Conservation (phyloP, 2,888 invertebrate species). For the Drosophila merina region DNA sequence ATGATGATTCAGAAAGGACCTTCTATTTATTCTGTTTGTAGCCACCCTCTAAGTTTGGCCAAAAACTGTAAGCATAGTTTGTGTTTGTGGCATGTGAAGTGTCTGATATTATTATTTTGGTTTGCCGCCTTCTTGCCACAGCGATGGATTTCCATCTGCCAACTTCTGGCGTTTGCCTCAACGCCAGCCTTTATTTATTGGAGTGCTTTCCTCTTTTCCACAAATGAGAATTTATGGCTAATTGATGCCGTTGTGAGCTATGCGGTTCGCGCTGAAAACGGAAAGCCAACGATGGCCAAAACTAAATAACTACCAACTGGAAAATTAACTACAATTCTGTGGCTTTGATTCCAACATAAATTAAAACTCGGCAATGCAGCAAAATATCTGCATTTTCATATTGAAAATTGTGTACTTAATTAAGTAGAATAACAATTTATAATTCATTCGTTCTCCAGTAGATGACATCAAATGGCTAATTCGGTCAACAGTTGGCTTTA, state of each 20-base stretch:
- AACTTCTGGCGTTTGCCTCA: constrained; percentile 13
- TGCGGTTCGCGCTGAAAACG: constrained; percentile 45
- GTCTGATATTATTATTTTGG: constrained; percentile 39
- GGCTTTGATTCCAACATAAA: constrained; percentile 30
- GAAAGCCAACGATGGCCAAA: background rate
- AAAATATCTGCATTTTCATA: constrained; percentile 29
- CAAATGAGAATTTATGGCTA: constrained; percentile 69
- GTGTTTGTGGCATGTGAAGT: constrained; percentile 35
- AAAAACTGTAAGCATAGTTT: constrained; percentile 26
- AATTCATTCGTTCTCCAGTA: constrained; percentile 43
- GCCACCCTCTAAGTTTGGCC: constrained; percentile 6
- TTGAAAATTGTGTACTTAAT: constrained; percentile 40
- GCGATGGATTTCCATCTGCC: constrained; percentile 37
- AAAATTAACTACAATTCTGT: constrained; percentile 30
- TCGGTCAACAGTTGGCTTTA: constrained; percentile 30
- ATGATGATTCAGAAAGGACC: constrained; percentile 15
- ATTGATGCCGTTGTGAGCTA: constrained; percentile 64
- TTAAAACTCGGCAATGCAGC: constrained; percentile 32
- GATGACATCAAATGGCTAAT: constrained; percentile 13
- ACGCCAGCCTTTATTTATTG: constrained; percentile 39
- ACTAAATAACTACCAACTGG: constrained; percentile 7
- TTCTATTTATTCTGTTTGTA: background rate
- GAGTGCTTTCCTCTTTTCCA: constrained; percentile 21
- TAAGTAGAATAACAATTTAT: constrained; percentile 51
- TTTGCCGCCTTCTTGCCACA: constrained; percentile 38